Conservation (phyloP, 2,797 vertebrate species). For the Gobio occitaniae region DNA sequence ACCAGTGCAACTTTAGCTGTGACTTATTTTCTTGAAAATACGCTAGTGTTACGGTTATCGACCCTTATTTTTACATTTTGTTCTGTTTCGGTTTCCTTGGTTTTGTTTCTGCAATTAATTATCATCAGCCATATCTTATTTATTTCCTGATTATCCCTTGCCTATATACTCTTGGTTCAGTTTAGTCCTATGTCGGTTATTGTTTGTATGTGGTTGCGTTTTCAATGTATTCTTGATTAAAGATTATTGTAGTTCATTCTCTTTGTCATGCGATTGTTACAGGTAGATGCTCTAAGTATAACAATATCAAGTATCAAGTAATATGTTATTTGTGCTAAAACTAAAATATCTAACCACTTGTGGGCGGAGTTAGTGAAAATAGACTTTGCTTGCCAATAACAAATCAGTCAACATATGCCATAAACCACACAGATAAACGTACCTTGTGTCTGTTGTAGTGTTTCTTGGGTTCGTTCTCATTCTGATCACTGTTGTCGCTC, state of each 20-base stretch:
- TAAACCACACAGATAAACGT: slow-evolving; percentile 27
- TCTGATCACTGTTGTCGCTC: slow-evolving; percentile 69
- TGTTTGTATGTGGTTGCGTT: background rate
- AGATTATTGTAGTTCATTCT: background rate
- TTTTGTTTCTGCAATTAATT: background rate
- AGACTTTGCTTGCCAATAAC: background rate
- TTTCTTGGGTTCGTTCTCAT: slow-evolving; percentile 53
- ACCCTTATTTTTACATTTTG: background rate
- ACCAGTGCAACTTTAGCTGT: too few relatives aligned
- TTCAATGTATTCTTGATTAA: background rate
- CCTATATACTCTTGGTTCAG: background rate
- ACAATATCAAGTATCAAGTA: background rate
- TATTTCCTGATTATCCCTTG: background rate
- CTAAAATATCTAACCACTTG: background rate
- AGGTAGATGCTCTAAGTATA: background rate
- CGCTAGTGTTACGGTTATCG: background rate
- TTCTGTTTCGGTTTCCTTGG: background rate
- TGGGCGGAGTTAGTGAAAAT: background rate
- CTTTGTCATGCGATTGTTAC: too few relatives aligned
- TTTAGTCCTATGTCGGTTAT: background rate
- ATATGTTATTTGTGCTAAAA: background rate
- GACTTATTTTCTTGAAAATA: background rate
- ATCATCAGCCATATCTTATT: background rate
- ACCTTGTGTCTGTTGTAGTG: slow-evolving; percentile 74
- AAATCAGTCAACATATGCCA: background rate